Evolutionary conservation across 1,140 invertebrate species (phyloP).

Genomic region (Dendrolimus punctatus): DNA sequence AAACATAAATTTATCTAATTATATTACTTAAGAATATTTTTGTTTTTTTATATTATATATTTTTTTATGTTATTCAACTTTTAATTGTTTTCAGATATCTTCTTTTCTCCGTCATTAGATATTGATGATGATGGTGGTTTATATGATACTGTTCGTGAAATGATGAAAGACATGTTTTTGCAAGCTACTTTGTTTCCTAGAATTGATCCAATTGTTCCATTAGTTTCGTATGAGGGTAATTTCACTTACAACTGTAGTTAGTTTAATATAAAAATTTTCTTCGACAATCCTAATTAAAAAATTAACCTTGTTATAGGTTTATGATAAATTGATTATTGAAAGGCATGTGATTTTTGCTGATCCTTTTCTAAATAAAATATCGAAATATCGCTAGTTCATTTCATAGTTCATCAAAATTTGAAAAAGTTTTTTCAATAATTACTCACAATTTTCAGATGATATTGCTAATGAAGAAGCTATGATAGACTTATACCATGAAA

Average conservation of each 20-base stretch:
- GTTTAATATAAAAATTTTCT: too few species aligned
- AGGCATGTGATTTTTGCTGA: too few species aligned
- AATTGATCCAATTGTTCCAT: conserved; percentile 51
- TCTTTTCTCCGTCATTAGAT: conserved; percentile 60
- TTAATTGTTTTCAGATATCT: conserved; percentile 47
- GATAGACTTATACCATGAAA: conserved; percentile 63
- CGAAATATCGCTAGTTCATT: too few species aligned
- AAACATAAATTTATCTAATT: conserved; percentile 3
- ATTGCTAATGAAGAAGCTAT: conserved; percentile 43
- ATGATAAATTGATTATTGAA: too few species aligned
- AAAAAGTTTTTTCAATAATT: conserved; percentile 4
- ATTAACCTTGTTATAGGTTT: too few species aligned
- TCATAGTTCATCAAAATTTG: too few species aligned
- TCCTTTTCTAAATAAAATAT: too few species aligned
- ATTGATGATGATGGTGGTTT: conserved; percentile 47
- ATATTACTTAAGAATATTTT: conserved; percentile 1
- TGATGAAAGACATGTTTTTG: conserved; percentile 68
- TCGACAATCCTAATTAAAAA: too few species aligned
- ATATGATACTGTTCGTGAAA: conserved; percentile 49
- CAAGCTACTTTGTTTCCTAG: conserved; percentile 60
- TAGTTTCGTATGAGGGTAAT: conserved; percentile 54
- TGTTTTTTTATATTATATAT: neutral
- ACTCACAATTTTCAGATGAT: conserved; percentile 38
- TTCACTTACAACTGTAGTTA: neutral
- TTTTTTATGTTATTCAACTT: conserved; percentile 3